phyloP scores from a whole-genome alignment of 2,113 vertebrate genomes.

The Thinocorus orbignyianus region DNA sequence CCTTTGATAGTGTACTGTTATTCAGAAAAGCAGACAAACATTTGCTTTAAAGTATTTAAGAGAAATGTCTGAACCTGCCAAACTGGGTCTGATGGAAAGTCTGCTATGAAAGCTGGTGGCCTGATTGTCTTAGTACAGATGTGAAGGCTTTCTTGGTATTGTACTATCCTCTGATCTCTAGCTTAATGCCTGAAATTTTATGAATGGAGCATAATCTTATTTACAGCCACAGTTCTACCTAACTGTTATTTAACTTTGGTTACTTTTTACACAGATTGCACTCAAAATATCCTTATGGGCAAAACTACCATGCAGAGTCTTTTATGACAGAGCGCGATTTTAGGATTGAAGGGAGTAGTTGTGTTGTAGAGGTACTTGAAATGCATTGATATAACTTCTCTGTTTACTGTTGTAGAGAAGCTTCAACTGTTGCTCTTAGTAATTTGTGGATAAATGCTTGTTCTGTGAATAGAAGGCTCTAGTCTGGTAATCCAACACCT shows the following conservation, averaged over 20 bases:
- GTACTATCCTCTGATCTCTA: neutral
- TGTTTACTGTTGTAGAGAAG: neutral
- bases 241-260: neutral
- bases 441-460: slow-evolving; percentile 26
- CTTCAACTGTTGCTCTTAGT: neutral
- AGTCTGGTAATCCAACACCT: neutral
- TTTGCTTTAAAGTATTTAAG: neutral
- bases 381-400: neutral
- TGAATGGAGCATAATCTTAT: neutral
- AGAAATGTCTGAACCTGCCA: neutral
- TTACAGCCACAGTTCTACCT: neutral
- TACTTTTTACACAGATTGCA: neutral
- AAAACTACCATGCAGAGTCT: neutral
- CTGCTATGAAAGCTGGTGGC: neutral
- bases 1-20: neutral
- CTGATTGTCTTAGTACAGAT: neutral
- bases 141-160: neutral
- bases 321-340: neutral
- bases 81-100: neutral
- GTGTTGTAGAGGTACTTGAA: neutral
- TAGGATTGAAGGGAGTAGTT: neutral
- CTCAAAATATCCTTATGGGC: neutral
- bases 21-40: neutral
- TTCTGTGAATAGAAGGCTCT: slow-evolving; percentile 8
- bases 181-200: neutral